A percentile compares a stretch with the other conserved stretches of the same genome.
Evolutionary conservation across 2,113 vertebrate genomes (phyloP).

Genomic region (Meleagris gallopavo): DNA sequence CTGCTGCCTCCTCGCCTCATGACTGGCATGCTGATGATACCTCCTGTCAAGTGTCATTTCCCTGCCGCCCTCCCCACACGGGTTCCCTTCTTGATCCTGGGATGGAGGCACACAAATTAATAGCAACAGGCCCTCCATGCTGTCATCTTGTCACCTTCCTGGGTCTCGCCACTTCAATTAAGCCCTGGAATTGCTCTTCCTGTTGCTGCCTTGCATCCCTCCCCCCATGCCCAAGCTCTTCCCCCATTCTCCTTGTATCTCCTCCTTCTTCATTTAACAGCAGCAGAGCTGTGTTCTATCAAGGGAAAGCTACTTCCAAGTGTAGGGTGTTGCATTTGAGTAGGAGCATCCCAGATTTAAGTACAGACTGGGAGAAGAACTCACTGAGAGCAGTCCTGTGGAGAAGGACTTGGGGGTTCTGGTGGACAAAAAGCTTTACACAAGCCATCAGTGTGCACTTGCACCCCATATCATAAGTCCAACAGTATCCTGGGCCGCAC

Average conservation of each 20-base stretch:
- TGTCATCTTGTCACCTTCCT: rapidly evolving
- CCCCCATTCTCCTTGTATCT: background rate
- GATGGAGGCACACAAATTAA: background rate
- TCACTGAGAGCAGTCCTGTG: too few relatives aligned
- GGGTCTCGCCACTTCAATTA: background rate
- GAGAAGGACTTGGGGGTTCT: too few relatives aligned
- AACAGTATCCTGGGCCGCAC: too few relatives aligned
- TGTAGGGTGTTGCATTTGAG: too few relatives aligned
- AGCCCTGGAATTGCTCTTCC: background rate
- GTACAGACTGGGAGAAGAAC: too few relatives aligned
- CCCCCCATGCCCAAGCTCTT: background rate
- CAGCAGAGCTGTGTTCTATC: background rate
- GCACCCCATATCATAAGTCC: too few relatives aligned
- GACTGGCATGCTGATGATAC: constrained; percentile 39
- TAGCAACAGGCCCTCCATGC: background rate
- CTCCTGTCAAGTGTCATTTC: background rate
- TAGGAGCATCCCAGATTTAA: too few relatives aligned
- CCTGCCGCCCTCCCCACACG: background rate
- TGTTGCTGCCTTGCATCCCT: background rate
- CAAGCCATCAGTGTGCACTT: too few relatives aligned
- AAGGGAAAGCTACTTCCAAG: background rate
- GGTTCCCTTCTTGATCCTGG: background rate
- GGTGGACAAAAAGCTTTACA: too few relatives aligned
- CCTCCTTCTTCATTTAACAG: background rate
- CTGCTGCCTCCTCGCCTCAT: constrained; percentile 17